phyloP scores from a whole-genome alignment of 2,888 invertebrate genomes.

The Leptura quadrifasciata region DNA sequence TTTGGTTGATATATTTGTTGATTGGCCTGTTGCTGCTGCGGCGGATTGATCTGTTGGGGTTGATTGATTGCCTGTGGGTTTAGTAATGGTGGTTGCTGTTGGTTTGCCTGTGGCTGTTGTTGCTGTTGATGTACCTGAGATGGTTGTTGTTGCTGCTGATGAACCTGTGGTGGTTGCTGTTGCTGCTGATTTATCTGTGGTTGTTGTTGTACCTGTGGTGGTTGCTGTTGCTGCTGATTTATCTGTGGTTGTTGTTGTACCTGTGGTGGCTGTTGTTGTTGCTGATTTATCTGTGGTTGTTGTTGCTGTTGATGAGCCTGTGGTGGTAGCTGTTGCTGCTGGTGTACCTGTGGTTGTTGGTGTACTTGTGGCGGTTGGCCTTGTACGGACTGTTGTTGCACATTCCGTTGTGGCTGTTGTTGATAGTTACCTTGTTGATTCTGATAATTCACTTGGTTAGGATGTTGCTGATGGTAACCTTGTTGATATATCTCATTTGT shows the following conservation, averaged over 20 bases:
- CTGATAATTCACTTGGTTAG: slow-evolving; percentile 44
- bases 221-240: slow-evolving; percentile 27
- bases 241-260: slow-evolving; percentile 39
- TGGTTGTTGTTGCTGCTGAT: slow-evolving; percentile 25
- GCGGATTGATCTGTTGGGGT: not conserved
- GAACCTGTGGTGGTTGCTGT: slow-evolving; percentile 22
- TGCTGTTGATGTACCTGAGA: not conserved
- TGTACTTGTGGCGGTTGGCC: slow-evolving; percentile 59
- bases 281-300: slow-evolving; percentile 59
- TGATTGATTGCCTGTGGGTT: not conserved
- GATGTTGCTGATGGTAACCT: slow-evolving; percentile 27
- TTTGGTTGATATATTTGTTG: slow-evolving; percentile 13
- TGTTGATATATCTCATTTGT: slow-evolving; percentile 64
- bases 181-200: not conserved
- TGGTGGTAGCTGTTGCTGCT: slow-evolving; percentile 58
- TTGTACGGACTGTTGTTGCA: slow-evolving; percentile 41
- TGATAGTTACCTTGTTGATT: slow-evolving; percentile 64
- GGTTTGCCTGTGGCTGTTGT: not conserved
- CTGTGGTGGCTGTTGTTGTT: slow-evolving; percentile 41
- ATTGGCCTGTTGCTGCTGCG: not conserved
- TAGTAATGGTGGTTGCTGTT: no score
- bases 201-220: not conserved
- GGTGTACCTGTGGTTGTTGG: slow-evolving; percentile 60
- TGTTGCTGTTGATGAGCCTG: slow-evolving; percentile 61
- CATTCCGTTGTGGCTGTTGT: slow-evolving; percentile 56